Evolutionary conservation across 2,888 invertebrate species (phyloP).

Genomic region (Myopa testacea): DNA sequence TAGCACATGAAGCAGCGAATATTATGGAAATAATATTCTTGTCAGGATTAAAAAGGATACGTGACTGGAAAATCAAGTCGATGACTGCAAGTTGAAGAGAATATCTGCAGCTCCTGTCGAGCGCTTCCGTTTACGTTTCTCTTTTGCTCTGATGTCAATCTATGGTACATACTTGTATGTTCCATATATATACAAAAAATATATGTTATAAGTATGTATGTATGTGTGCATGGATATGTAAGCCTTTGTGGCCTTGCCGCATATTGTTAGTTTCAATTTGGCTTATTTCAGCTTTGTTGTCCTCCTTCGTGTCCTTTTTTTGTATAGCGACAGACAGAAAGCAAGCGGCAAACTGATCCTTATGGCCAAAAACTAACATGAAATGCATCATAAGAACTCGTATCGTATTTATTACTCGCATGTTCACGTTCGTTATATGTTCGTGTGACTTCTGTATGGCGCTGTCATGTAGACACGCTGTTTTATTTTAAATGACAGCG

Average conservation of each 20-base stretch:
- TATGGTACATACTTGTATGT: neutral
- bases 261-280: slow-evolving; percentile 37
- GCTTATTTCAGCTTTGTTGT: neutral
- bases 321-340: neutral
- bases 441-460: slow-evolving; percentile 5
- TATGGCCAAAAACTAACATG: slow-evolving; percentile 30
- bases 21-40: slow-evolving; percentile 67
- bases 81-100: slow-evolving; percentile 46
- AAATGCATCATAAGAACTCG: slow-evolving; percentile 19
- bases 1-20: slow-evolving; percentile 46
- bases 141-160: neutral
- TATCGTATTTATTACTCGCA: slow-evolving; percentile 4
- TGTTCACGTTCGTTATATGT: neutral
- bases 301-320: neutral
- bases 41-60: slow-evolving; percentile 69
- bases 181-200: neutral
- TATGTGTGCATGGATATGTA: slow-evolving; percentile 14
- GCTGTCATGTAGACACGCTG: slow-evolving; percentile 17
- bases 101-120: slow-evolving; percentile 19
- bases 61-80: slow-evolving; percentile 66
- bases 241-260: slow-evolving; percentile 17
- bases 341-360: slow-evolving; percentile 31
- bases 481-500: slow-evolving; percentile 24
- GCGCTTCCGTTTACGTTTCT: neutral
- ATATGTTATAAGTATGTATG: neutral